Percentiles rank a stretch among this genome's conserved stretches.
phyloP scores from a whole-genome alignment of 1,140 invertebrate species.

The Lepidurus arcticus region DNA sequence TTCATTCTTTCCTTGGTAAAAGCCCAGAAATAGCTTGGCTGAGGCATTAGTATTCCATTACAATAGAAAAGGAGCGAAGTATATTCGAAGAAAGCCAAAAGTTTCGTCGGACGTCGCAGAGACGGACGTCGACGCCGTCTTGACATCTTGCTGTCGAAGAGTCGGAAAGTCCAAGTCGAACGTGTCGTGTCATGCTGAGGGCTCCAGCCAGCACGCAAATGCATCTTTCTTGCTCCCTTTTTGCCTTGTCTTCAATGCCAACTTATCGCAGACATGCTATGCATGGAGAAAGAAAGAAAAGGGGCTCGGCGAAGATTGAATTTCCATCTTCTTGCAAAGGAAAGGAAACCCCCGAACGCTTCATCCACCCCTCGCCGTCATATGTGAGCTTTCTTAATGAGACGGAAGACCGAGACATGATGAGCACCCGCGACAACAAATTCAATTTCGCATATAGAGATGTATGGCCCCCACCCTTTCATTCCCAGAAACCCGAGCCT shows the following conservation, averaged over 20 bases:
- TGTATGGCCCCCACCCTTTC: not conserved
- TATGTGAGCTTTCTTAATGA: constrained; percentile 14
- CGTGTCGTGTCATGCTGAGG: not conserved
- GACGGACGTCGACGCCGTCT: not conserved
- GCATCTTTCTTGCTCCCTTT: not conserved
- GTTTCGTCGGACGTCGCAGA: constrained; percentile 1
- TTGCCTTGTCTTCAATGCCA: not conserved
- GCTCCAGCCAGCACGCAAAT: not conserved
- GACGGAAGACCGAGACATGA: not conserved
- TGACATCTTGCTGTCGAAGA: constrained; percentile 9
- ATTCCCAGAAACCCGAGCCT: not conserved
- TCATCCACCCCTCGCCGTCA: not conserved
- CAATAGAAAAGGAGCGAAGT: not conserved
- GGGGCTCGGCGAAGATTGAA: constrained; percentile 17
- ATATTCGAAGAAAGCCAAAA: not conserved
- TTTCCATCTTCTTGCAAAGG: constrained; percentile 9
- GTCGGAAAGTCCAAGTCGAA: too few relatives aligned
- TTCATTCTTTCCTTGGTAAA: not conserved
- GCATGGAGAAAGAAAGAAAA: not conserved
- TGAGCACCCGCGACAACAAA: not conserved
- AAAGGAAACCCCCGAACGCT: not conserved
- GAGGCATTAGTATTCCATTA: constrained; percentile 10
- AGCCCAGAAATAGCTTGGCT: not conserved
- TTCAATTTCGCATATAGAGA: not conserved
- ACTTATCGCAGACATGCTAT: not conserved